Percentiles rank a stretch among this genome's conserved stretches.
These are phyloP conservation scores for Centrocercus urophasianus DNA, from an alignment of 2,113 vertebrate species.

Conservation along the genomic window DNA sequence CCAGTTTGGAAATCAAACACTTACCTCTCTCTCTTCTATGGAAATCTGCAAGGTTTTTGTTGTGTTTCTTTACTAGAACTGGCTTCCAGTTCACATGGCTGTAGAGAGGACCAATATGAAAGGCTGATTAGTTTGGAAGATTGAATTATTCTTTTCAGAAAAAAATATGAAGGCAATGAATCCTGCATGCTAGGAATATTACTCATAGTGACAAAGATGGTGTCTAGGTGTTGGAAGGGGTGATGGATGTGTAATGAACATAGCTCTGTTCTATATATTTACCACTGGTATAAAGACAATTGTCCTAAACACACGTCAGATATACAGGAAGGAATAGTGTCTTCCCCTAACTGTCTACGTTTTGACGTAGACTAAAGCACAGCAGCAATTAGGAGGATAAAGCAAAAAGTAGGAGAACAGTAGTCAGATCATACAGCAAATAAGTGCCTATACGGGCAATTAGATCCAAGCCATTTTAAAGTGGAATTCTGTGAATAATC, in stretches of 20 bases:
- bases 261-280: neutral
- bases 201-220: accelerated
- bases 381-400: neutral
- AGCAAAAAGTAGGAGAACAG: neutral
- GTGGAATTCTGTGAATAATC: conserved; percentile 49
- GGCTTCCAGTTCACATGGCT: neutral
- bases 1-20: neutral
- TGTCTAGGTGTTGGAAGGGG: neutral
- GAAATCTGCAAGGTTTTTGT: neutral
- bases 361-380: neutral
- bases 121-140: neutral
- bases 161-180: neutral
- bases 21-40: neutral
- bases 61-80: neutral
- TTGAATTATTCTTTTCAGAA: neutral
- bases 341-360: accelerated
- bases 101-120: neutral
- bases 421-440: conserved; percentile 5
- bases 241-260: accelerated
- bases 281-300: neutral
- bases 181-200: neutral
- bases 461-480: conserved; percentile 30
- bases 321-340: neutral
- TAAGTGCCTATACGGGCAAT: conserved; percentile 23
- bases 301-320: neutral